A percentile compares a stretch with the other conserved stretches of the same genome.
Conservation (phyloP, 1,140 invertebrate species). For the Drosophila bifasciata region DNA sequence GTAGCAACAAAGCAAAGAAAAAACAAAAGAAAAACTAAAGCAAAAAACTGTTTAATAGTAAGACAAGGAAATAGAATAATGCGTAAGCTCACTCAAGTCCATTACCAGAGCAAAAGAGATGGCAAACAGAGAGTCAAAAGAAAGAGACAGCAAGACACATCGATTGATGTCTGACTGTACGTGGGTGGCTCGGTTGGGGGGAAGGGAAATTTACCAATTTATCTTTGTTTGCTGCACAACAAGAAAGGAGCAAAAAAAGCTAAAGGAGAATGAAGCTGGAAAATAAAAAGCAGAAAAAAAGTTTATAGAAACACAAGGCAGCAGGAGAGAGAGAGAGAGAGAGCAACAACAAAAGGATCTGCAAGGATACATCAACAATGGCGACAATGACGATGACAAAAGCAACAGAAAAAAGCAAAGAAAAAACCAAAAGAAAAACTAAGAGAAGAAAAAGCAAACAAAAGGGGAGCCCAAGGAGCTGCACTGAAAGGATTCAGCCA, state of each 20-base stretch:
- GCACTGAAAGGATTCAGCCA: conserved; percentile 75
- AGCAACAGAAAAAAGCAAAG: conserved; percentile 24
- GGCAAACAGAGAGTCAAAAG: background rate
- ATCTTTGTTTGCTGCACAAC: conserved; percentile 81
- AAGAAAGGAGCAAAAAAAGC: conserved; percentile 2
- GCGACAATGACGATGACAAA: conserved; percentile 63
- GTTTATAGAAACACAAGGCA: conserved; percentile 58
- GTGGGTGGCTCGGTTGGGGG: conserved; percentile 49
- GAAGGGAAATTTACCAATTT: conserved; percentile 83
- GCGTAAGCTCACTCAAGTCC: conserved; percentile 78
- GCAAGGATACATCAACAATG: conserved; percentile 69
- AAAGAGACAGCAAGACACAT: conserved; percentile 55
- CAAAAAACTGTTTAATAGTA: conserved; percentile 15
- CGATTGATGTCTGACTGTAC: conserved; percentile 75
- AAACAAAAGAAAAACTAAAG: conserved; percentile 20
- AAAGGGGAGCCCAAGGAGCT: conserved; percentile 48
- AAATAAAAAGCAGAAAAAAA: conserved; percentile 64
- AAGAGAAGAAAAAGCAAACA: conserved; percentile 42
- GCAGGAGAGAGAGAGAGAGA: too few species aligned
- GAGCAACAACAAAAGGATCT: conserved; percentile 59
- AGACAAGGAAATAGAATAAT: conserved; percentile 58
- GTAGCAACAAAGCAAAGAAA: too few species aligned
- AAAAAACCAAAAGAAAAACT: conserved; percentile 17
- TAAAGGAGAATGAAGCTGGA: conserved; percentile 19
- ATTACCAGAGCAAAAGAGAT: conserved; percentile 67